A percentile compares a stretch with the other conserved stretches of the same genome.
Evolutionary conservation across 2,888 invertebrate genomes (phyloP).

Genomic region (Ophion costatus): DNA sequence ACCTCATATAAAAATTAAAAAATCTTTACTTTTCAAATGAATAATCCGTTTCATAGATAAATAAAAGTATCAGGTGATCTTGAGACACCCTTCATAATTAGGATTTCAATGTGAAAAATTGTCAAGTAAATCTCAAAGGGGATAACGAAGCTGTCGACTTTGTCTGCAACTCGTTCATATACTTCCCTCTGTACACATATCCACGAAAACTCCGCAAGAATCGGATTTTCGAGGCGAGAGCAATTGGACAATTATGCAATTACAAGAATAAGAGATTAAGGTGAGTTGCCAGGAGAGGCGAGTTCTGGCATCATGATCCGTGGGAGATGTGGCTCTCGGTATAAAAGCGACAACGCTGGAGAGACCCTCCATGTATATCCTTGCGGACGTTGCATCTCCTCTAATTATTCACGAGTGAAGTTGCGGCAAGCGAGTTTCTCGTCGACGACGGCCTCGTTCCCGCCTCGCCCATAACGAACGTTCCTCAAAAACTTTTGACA

Average conservation of each 20-base stretch:
- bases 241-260: constrained; percentile 59
- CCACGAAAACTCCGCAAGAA: constrained; percentile 35
- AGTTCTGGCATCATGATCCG: constrained; percentile 56
- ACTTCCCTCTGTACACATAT: neutral
- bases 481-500: constrained; percentile 69
- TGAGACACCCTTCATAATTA: too few relatives aligned
- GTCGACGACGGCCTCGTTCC: constrained; percentile 54
- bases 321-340: constrained; percentile 39
- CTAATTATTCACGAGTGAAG: constrained; percentile 78
- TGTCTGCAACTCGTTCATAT: neutral
- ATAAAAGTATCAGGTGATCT: too few relatives aligned
- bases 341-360: constrained; percentile 43
- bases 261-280: constrained; percentile 55
- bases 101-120: too few relatives aligned
- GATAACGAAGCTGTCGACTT: too few relatives aligned
- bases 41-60: too few relatives aligned
- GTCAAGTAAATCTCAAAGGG: too few relatives aligned
- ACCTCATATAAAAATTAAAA: too few relatives aligned
- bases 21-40: too few relatives aligned
- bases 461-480: constrained; percentile 56
- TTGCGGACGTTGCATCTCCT: constrained; percentile 45
- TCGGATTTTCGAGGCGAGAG: constrained; percentile 26
- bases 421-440: constrained; percentile 72
- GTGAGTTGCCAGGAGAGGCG: constrained; percentile 47
- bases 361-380: constrained; percentile 23